Base-by-base conservation (phyloP, 2,888 invertebrate genomes). In the Lasioglossum vierecki region DNA sequence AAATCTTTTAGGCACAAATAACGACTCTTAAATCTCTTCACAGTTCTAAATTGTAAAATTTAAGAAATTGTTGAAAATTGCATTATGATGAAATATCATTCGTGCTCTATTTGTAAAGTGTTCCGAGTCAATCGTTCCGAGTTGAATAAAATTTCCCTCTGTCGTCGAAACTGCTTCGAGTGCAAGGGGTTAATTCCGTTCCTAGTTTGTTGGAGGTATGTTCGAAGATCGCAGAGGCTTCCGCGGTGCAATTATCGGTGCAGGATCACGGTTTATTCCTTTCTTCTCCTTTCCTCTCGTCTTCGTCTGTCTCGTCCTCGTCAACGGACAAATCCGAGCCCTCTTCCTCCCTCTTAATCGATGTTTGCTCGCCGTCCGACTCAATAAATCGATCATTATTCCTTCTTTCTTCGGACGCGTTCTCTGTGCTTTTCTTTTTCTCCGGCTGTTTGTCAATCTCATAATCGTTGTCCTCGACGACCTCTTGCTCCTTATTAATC, bases 241-340 rank as follows among this genome's bases (percentile, higher is more conserved):
- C 60, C 60, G 60, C 60, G 5, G 26, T 26, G 26, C 41, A 26
- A 60, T 72, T n/a, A 11, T 46, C 66, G 66, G 35, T 2, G 13
- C 30, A 30, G 15, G 9, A 66, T 44, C 88, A 84, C 39, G 76
- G 79, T 86, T 90, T 87, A 0, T 41, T 83, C 41, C 68, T 41
- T 8, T 81, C 75, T 30, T 70, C 80, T 35, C 73, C 84, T 44
- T 76, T 88, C 46, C 82, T 86, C 5, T 90, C 89, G 5, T 87
- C 89, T 9, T 90, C 88, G n/a, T 90, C 88, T 30, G 79, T 82
- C 22, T 89, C 88, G 11, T 86, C 86, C n/a, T 90, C 88, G 71
- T 91, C 90, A 13, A 70, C 57, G 9, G 88, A 90, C 39, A 89
- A 39, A 70, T 91, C 87, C 71, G 91, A 86, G 15, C 18, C 73